Evolutionary conservation across 2,797 vertebrate genomes (phyloP).

Genomic region (Onychomys leucogaster): DNA sequence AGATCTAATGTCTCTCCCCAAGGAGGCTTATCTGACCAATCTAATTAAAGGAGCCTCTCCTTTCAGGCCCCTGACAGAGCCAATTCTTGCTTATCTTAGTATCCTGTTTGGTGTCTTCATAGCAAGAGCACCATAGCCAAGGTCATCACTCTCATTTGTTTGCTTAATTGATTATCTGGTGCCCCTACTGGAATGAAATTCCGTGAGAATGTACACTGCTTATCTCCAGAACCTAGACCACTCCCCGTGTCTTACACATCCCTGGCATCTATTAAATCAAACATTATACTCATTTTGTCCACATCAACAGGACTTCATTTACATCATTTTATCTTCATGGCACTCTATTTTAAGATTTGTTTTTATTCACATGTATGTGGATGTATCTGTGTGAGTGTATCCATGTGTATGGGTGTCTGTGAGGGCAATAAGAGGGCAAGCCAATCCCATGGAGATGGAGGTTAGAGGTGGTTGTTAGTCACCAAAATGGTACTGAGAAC

Average conservation of each 20-base stretch:
- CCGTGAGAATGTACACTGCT: not conserved
- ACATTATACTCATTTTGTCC: not conserved
- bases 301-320: not conserved
- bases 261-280: not conserved
- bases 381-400: not conserved
- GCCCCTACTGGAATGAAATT: not conserved
- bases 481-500: not conserved
- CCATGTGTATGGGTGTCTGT: not conserved
- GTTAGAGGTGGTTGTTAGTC: not conserved
- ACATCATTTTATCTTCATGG: not conserved
- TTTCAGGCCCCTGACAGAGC: not conserved
- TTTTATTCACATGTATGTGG: not conserved
- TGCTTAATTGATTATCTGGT: not conserved
- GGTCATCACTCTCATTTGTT: slow-evolving; percentile 5
- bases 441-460: not conserved
- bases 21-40: not conserved
- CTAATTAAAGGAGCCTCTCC: not conserved
- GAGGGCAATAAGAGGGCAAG: not conserved
- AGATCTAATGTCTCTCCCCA: not conserved
- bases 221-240: not conserved
- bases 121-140: not conserved
- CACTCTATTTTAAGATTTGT: not conserved
- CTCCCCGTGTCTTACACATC: not conserved
- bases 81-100: not conserved
- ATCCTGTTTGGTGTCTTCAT: not conserved